Evolutionary conservation across 1,140 invertebrate species (phyloP).

Genomic region (Drosophila repleta): DNA sequence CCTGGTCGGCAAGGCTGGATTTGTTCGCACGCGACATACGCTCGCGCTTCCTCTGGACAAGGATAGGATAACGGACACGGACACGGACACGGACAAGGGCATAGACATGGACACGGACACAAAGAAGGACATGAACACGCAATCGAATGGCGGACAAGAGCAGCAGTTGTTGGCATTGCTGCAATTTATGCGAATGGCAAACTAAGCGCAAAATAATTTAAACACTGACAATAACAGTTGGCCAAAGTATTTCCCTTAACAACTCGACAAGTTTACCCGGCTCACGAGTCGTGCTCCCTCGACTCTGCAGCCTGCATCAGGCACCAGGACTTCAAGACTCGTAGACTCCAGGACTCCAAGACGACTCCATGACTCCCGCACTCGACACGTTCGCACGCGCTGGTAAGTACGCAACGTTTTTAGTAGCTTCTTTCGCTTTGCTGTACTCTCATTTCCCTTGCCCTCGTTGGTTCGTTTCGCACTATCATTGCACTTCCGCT

Average conservation of each 20-base stretch:
- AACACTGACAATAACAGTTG: slow-evolving; percentile 80
- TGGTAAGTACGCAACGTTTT: slow-evolving; percentile 42
- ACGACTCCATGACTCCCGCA: slow-evolving; percentile 17
- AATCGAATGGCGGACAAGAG: slow-evolving; percentile 29
- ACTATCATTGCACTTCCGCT: slow-evolving; percentile 77
- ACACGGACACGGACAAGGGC: slow-evolving; percentile 6
- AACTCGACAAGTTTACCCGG: slow-evolving; percentile 50
- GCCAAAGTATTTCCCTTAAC: slow-evolving; percentile 66
- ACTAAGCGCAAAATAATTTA: slow-evolving; percentile 80
- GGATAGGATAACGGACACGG: slow-evolving; percentile 1
- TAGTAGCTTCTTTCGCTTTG: slow-evolving; percentile 18
- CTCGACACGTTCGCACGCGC: slow-evolving; percentile 77
- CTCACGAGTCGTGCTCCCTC: not conserved
- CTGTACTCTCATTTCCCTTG: slow-evolving; percentile 10
- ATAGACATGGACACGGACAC: slow-evolving; percentile 19
- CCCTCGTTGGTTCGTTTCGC: slow-evolving; percentile 19
- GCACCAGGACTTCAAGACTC: not conserved
- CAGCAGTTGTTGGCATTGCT: slow-evolving; percentile 33
- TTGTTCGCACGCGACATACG: slow-evolving; percentile 37
- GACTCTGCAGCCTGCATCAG: slow-evolving; percentile 1
- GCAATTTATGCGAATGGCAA: slow-evolving; percentile 76
- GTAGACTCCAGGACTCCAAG: too few species aligned
- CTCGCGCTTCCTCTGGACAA: slow-evolving; percentile 9
- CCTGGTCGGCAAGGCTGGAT: slow-evolving; percentile 24
- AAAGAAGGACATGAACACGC: slow-evolving; percentile 38